Percentiles rank a stretch among this genome's conserved stretches.
Evolutionary conservation across 2,888 invertebrate species (phyloP).

Genomic region (Deilephila porcellus): DNA sequence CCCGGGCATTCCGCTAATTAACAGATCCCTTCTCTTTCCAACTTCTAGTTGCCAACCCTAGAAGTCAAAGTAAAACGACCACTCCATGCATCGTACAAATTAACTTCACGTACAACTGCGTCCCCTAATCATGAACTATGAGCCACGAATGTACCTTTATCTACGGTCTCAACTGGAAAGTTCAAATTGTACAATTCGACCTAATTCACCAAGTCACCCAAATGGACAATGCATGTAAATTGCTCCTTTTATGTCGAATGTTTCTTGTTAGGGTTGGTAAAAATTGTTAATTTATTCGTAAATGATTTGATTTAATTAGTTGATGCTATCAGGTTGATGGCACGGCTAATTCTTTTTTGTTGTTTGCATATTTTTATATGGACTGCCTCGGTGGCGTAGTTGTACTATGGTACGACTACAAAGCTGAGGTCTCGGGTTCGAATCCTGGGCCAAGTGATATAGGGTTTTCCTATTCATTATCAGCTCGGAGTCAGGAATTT

Average conservation of each 20-base stretch:
- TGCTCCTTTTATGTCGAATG: slow-evolving; percentile 56
- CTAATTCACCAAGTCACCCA: slow-evolving; percentile 53
- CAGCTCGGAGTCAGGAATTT: too few species aligned
- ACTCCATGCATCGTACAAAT: slow-evolving; percentile 31
- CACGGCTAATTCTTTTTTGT: not conserved
- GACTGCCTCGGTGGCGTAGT: too few species aligned
- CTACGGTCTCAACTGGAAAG: slow-evolving; percentile 45
- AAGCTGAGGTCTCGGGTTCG: too few species aligned
- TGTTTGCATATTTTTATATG: too few species aligned
- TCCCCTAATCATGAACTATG: slow-evolving; percentile 64
- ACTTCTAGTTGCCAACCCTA: slow-evolving; percentile 15
- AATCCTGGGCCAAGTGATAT: too few species aligned
- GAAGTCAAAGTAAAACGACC: slow-evolving; percentile 19
- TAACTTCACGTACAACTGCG: slow-evolving; percentile 42
- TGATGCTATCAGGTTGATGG: not conserved
- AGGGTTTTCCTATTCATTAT: too few species aligned
- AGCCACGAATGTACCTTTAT: slow-evolving; percentile 46
- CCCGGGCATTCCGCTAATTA: slow-evolving; percentile 9
- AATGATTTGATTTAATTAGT: slow-evolving; percentile 7
- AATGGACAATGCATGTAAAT: slow-evolving; percentile 71
- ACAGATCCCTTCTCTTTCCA: slow-evolving; percentile 13
- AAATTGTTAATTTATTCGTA: slow-evolving; percentile 6
- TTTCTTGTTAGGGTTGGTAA: not conserved
- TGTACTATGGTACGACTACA: too few species aligned
- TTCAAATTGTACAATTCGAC: slow-evolving; percentile 60